Percentiles rank a stretch among this genome's conserved stretches.
These are phyloP conservation scores for Chloromyia formosa DNA, from an alignment of 2,888 invertebrate species.

Conservation along the genomic window DNA sequence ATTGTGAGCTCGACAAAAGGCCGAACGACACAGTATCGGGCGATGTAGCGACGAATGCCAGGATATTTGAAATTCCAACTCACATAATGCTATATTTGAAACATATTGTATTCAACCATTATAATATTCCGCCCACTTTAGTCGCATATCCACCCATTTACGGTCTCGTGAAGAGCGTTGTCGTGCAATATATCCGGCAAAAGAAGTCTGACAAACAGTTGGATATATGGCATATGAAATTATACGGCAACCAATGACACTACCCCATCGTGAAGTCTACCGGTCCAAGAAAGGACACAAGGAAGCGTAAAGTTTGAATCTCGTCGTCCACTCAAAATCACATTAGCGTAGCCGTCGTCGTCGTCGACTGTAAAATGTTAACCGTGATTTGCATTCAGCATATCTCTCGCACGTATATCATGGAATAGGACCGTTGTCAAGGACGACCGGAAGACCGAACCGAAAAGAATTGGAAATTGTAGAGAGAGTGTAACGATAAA, in stretches of 20 bases:
- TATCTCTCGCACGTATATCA: neutral
- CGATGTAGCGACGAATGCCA: neutral
- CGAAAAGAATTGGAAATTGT: neutral
- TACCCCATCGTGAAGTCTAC: neutral
- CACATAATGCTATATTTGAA: constrained; percentile 1
- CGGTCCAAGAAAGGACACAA: neutral
- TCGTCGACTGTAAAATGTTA: constrained; percentile 35
- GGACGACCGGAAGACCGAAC: neutral
- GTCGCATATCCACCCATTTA: neutral
- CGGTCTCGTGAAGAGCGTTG: neutral
- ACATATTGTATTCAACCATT: neutral
- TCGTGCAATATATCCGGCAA: constrained; percentile 17
- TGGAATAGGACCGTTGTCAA: neutral
- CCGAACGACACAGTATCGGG: neutral
- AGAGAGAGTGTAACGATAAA: neutral
- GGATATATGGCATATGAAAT: constrained; percentile 27
- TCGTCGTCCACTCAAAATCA: constrained; percentile 6
- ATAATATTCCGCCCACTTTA: neutral
- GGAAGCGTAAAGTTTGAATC: neutral
- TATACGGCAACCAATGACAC: neutral
- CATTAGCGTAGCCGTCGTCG: constrained; percentile 9
- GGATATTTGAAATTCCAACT: constrained; percentile 33
- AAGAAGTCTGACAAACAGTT: constrained; percentile 25
- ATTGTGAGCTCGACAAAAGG: neutral
- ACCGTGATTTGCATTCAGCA: constrained; percentile 33